These are phyloP conservation scores for Protomyctophum bolini DNA, from an alignment of 2,113 vertebrate species.

Conservation along the genomic window DNA sequence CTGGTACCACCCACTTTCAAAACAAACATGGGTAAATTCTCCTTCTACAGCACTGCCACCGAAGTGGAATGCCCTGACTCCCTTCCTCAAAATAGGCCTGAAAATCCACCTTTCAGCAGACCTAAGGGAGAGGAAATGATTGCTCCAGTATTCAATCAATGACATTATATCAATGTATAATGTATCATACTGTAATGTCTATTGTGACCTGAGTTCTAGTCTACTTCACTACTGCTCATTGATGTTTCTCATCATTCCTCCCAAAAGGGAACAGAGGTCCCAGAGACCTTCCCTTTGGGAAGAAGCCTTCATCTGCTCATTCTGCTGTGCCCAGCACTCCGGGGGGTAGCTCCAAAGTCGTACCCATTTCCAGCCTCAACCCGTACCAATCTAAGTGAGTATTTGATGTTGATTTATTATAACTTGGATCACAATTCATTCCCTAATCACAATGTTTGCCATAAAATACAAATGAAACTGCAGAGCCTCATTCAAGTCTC, in stretches of 20 bases:
- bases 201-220: conserved; percentile 34
- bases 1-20: too few relatives aligned
- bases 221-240: conserved; percentile 47
- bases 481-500: too few relatives aligned
- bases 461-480: too few relatives aligned
- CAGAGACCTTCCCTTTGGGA: conserved; percentile 77
- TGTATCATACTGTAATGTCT: conserved; percentile 41
- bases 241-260: conserved; percentile 54
- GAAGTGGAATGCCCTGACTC: too few relatives aligned
- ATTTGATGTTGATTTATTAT: neutral
- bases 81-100: too few relatives aligned
- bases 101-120: too few relatives aligned
- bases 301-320: conserved; percentile 64
- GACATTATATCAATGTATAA: conserved; percentile 15
- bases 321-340: conserved; percentile 76
- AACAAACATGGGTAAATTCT: too few relatives aligned
- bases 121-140: too few relatives aligned
- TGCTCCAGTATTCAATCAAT: too few relatives aligned
- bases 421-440: too few relatives aligned
- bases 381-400: conserved; percentile 97
- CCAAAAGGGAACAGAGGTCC: conserved; percentile 74
- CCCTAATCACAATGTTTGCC: too few relatives aligned
- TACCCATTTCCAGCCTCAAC: conserved; percentile 95
- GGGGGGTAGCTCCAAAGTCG: conserved; percentile 85
- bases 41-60: too few relatives aligned